A percentile compares a stretch with the other conserved stretches of the same genome.
These are phyloP conservation scores for Latrodectus geometricus DNA, from an alignment of 1,140 invertebrate genomes.

Conservation along the genomic window DNA sequence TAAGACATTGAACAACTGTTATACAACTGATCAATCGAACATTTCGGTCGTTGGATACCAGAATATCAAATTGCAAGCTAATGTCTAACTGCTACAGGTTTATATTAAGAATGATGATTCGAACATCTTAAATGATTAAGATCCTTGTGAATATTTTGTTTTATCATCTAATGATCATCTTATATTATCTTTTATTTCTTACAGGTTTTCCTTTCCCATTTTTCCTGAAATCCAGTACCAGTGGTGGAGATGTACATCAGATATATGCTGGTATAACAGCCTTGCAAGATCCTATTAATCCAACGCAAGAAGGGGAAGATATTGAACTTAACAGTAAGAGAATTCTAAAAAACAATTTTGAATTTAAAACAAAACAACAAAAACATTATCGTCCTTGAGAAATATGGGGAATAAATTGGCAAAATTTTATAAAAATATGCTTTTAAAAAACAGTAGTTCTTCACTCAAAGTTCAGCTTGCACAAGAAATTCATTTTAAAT, in stretches of 20 bases:
- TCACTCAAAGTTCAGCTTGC: too few species aligned
- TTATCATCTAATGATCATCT: neutral
- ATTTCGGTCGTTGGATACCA: too few species aligned
- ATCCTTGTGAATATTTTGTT: too few species aligned
- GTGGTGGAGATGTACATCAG: conserved; percentile 26
- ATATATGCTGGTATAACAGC: conserved; percentile 26
- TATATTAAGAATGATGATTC: too few species aligned
- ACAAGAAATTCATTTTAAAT: too few species aligned
- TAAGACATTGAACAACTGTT: too few species aligned
- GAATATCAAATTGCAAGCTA: too few species aligned
- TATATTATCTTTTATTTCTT: neutral
- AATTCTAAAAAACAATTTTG: neutral
- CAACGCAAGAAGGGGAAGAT: conserved; percentile 24
- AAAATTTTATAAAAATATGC: neutral
- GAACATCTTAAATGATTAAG: too few species aligned
- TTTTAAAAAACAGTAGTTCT: too few species aligned
- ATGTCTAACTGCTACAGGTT: too few species aligned
- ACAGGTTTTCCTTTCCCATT: conserved; percentile 51
- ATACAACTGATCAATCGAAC: too few species aligned
- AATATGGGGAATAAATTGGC: neutral
- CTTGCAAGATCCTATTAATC: conserved; percentile 24
- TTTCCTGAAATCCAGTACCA: conserved; percentile 47
- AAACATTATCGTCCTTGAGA: neutral
- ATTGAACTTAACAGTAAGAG: conserved; percentile 53
- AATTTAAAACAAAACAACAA: neutral